Percentiles rank a stretch among this genome's conserved stretches.
Evolutionary conservation across 2,113 vertebrate species (phyloP).

Genomic region (Onychostruthus taczanowskii): DNA sequence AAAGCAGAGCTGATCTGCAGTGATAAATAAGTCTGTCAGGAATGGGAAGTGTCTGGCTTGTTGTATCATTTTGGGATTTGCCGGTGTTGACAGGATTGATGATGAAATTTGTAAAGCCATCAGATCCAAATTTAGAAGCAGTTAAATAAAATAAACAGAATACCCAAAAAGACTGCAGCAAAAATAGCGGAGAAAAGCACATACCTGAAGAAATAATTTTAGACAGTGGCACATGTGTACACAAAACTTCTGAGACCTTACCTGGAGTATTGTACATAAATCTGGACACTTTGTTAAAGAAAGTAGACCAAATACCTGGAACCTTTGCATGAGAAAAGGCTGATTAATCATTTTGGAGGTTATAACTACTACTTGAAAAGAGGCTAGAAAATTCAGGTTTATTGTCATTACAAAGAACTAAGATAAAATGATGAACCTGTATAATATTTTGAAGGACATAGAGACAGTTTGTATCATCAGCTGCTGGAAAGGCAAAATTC

Average conservation of each 20-base stretch:
- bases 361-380: neutral
- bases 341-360: neutral
- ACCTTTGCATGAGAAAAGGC: neutral
- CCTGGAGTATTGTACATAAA: neutral
- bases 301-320: neutral
- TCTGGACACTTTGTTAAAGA: neutral
- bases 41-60: neutral
- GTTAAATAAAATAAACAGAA: neutral
- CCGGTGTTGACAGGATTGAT: neutral
- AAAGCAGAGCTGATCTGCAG: neutral
- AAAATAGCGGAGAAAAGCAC: neutral
- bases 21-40: neutral
- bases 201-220: neutral
- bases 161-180: neutral
- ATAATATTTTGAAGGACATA: neutral
- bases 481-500: neutral
- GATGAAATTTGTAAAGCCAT: neutral
- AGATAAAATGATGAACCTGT: neutral
- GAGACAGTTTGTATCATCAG: neutral
- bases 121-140: neutral
- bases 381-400: neutral
- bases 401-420: neutral
- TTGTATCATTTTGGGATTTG: neutral
- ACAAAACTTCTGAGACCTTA: neutral
- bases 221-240: neutral